Conservation (phyloP, 2,113 vertebrate species). For the Mirza zaza region DNA sequence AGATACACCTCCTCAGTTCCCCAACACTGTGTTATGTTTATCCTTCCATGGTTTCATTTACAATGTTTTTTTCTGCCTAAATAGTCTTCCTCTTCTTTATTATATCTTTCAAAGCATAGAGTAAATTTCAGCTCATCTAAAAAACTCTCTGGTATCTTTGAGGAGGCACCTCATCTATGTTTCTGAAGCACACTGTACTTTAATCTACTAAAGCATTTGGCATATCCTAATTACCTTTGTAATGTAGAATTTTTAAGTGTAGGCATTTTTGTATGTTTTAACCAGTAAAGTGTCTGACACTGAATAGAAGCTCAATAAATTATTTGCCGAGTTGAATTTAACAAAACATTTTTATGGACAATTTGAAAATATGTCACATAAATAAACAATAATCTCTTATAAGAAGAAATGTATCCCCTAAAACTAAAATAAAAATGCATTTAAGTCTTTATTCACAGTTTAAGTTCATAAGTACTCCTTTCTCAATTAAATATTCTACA, state of each 20-base stretch:
- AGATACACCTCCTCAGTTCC: not conserved
- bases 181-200: constrained; percentile 23
- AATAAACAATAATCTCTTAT: not conserved
- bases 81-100: not conserved
- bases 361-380: constrained; percentile 27
- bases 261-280: constrained; percentile 25
- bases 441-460: constrained; percentile 29
- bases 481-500: constrained; percentile 49
- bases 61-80: not conserved
- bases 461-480: not conserved
- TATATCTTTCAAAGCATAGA: not conserved
- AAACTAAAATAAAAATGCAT: constrained; percentile 41
- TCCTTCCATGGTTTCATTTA: not conserved
- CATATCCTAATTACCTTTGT: not conserved
- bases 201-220: not conserved
- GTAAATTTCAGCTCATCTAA: not conserved
- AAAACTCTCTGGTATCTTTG: not conserved
- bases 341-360: constrained; percentile 45
- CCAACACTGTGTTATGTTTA: not conserved
- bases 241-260: not conserved
- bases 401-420: not conserved
- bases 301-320: constrained; percentile 33
- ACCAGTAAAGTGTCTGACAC: not conserved
- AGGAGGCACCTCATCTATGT: not conserved
- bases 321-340: constrained; percentile 26